Percentiles rank a stretch among this genome's conserved stretches.
These are phyloP conservation scores for Arctopsyche grandis DNA, from an alignment of 1,140 invertebrate species.

Conservation along the genomic window DNA sequence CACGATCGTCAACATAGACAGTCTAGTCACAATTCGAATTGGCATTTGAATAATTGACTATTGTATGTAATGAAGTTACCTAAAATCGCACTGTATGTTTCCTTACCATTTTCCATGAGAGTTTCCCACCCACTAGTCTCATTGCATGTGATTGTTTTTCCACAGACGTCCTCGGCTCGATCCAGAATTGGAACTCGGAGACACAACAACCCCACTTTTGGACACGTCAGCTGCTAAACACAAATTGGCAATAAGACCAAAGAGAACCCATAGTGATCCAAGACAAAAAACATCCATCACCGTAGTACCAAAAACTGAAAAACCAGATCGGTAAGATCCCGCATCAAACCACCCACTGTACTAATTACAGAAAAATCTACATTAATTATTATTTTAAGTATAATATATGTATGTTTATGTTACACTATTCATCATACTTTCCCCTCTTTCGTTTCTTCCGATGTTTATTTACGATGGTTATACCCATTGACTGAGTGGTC, in stretches of 20 bases:
- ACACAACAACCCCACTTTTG: constrained; percentile 69
- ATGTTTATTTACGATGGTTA: constrained; percentile 20
- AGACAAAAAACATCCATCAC: constrained; percentile 48
- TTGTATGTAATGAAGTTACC: too few relatives aligned
- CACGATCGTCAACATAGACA: not conserved
- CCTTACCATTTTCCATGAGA: not conserved
- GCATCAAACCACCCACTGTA: not conserved
- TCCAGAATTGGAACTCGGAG: constrained; percentile 69
- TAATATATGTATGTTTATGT: too few relatives aligned
- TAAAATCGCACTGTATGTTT: not conserved
- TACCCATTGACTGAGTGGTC: not conserved
- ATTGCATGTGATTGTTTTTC: constrained; percentile 47
- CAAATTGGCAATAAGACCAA: constrained; percentile 78
- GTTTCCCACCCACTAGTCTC: not conserved
- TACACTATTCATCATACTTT: not conserved
- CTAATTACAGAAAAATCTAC: not conserved
- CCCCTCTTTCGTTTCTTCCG: not conserved
- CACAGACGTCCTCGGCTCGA: constrained; percentile 69
- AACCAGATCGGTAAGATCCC: constrained; percentile 52
- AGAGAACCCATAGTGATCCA: constrained; percentile 69
- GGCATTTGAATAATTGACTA: too few relatives aligned
- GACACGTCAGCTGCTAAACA: constrained; percentile 79
- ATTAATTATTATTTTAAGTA: not conserved
- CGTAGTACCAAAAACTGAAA: constrained; percentile 14
- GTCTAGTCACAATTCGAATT: too few relatives aligned